Conservation (phyloP, 1,140 invertebrate genomes). For the Trachymyrmex septentrionalis region DNA sequence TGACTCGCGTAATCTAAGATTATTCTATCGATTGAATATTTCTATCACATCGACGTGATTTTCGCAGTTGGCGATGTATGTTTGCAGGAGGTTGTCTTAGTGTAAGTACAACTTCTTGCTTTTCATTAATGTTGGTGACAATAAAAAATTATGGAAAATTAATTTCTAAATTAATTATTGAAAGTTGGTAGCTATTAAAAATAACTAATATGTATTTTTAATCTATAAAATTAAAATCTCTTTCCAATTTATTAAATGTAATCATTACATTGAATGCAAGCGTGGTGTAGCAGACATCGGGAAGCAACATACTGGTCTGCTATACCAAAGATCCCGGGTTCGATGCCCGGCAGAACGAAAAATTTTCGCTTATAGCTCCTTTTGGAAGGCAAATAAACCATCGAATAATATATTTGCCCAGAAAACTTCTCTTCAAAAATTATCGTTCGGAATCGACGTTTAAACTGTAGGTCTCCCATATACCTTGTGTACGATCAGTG, state of each 20-base stretch:
- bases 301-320: no score
- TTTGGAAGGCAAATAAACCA: no score
- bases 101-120: background rate
- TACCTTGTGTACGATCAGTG: no score
- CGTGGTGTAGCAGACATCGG: no score
- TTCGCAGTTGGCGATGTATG: constrained; percentile 10
- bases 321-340: no score
- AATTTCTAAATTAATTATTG: background rate
- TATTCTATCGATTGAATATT: constrained; percentile 26
- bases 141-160: background rate
- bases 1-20: constrained; percentile 18
- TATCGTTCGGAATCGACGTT: no score
- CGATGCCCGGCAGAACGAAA: no score
- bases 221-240: background rate
- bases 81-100: constrained; percentile 10
- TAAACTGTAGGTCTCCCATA: background rate
- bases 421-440: no score
- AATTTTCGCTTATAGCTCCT: no score
- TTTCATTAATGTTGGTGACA: background rate
- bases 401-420: no score
- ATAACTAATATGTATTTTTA: background rate
- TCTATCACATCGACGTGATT: constrained; percentile 20
- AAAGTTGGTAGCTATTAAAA: background rate
- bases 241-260: constrained; percentile 1
- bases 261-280: background rate